Conservation (phyloP, 2,797 vertebrate genomes). For the Sebastes wilsoni region DNA sequence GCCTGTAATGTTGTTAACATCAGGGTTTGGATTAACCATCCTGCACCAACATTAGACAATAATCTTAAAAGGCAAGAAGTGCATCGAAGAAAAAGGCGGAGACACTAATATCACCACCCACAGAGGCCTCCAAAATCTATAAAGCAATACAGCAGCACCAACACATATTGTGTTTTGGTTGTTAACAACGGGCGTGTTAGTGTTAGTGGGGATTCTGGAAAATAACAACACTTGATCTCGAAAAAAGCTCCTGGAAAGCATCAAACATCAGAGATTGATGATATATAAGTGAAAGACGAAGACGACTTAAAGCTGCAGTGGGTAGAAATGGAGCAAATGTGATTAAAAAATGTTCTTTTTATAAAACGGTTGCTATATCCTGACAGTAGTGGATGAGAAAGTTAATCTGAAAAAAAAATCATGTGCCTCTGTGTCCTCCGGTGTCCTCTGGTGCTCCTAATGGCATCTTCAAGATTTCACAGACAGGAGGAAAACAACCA, state of each 20-base stretch:
- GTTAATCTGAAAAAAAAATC: no score
- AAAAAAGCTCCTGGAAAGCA: not conserved
- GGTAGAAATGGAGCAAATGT: no score
- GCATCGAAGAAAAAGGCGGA: not conserved
- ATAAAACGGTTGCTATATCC: no score
- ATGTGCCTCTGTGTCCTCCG: no score
- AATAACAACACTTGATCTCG: not conserved
- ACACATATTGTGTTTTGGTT: not conserved
- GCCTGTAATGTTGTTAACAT: not conserved
- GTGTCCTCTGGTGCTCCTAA: no score
- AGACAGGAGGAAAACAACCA: no score
- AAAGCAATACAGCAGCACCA: constrained; percentile 12
- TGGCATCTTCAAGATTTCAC: no score
- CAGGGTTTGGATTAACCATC: not conserved
- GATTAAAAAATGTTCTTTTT: no score
- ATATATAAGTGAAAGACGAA: not conserved
- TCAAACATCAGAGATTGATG: not conserved
- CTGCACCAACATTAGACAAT: not conserved
- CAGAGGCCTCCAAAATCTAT: constrained; percentile 27
- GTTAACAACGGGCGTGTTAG: not conserved
- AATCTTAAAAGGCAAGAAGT: not conserved
- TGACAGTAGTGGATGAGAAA: no score
- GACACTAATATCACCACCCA: constrained; percentile 21
- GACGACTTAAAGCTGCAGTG: not conserved
- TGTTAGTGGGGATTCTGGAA: not conserved